Percentiles rank a stretch among this genome's conserved stretches.
phyloP scores from a whole-genome alignment of 2,888 invertebrate genomes.

The Lasioglossum leucozonium region DNA sequence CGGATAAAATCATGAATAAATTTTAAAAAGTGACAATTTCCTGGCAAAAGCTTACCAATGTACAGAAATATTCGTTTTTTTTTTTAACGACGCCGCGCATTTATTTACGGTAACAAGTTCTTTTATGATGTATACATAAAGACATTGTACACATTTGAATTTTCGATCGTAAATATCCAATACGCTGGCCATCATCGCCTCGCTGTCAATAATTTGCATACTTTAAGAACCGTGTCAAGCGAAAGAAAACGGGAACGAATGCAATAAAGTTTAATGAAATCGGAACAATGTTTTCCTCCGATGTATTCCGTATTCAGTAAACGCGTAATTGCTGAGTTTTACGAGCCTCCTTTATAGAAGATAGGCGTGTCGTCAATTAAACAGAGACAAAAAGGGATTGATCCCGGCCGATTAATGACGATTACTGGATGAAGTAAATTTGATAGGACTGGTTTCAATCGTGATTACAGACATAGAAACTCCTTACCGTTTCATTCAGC shows the following conservation, averaged over 20 bases:
- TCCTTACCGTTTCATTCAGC: background rate
- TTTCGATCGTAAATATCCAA: background rate
- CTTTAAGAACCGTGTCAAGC: background rate
- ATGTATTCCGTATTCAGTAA: background rate
- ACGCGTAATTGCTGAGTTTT: constrained; percentile 5
- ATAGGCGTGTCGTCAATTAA: constrained; percentile 30
- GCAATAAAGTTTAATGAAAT: constrained; percentile 13
- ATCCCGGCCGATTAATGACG: constrained; percentile 71
- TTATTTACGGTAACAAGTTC: background rate
- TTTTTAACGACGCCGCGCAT: background rate
- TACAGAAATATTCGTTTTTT: background rate
- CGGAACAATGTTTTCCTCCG: constrained; percentile 12
- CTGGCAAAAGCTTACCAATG: background rate
- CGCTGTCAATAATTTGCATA: background rate
- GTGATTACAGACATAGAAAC: constrained; percentile 14
- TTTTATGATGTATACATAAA: background rate
- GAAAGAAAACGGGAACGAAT: background rate
- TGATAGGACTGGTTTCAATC: constrained; percentile 54
- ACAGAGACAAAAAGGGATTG: constrained; percentile 54
- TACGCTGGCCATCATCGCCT: background rate
- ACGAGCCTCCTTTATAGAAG: constrained; percentile 2
- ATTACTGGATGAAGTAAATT: constrained; percentile 50
- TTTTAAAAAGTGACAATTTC: background rate
- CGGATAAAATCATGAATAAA: too few relatives aligned
- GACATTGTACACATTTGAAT: background rate